Evolutionary conservation across 1,140 invertebrate genomes (phyloP).

Genomic region (Heliconius eleuchia): DNA sequence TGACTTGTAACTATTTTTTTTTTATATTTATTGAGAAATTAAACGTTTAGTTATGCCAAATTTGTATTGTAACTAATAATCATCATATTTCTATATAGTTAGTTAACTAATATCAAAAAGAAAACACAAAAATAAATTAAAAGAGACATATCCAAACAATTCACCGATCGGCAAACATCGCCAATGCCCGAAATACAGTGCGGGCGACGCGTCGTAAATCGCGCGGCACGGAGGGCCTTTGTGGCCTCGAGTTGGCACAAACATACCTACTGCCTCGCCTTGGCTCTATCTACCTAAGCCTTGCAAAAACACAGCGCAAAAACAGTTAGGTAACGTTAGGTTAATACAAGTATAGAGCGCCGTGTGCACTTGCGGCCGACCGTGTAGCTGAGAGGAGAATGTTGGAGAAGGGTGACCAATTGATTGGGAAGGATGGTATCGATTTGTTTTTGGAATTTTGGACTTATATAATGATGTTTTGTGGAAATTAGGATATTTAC

Average conservation of each 20-base stretch:
- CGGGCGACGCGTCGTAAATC: conserved; percentile 77
- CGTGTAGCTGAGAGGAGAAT: no score
- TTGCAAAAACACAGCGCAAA: conserved; percentile 43
- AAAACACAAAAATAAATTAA: conserved; percentile 7
- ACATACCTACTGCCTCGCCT: conserved; percentile 55
- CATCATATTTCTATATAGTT: no score
- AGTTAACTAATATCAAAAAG: background rate
- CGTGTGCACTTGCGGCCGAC: background rate
- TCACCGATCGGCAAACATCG: conserved; percentile 48
- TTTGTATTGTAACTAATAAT: no score
- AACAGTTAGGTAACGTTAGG: conserved; percentile 34
- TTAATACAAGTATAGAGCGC: conserved; percentile 11
- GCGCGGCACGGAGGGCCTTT: conserved; percentile 71
- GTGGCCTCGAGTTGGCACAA: conserved; percentile 68
- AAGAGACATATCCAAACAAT: conserved; percentile 49
- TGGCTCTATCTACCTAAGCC: conserved; percentile 29
- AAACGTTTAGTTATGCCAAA: no score
- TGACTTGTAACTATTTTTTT: no score
- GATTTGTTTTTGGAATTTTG: background rate
- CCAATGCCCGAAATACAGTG: conserved; percentile 79
- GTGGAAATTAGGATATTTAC: no score
- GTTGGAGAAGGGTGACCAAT: conserved; percentile 2
- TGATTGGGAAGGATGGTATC: background rate
- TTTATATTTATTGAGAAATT: no score
- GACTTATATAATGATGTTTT: no score